phyloP scores from a whole-genome alignment of 2,113 vertebrate species.

The Lampris incognitus region DNA sequence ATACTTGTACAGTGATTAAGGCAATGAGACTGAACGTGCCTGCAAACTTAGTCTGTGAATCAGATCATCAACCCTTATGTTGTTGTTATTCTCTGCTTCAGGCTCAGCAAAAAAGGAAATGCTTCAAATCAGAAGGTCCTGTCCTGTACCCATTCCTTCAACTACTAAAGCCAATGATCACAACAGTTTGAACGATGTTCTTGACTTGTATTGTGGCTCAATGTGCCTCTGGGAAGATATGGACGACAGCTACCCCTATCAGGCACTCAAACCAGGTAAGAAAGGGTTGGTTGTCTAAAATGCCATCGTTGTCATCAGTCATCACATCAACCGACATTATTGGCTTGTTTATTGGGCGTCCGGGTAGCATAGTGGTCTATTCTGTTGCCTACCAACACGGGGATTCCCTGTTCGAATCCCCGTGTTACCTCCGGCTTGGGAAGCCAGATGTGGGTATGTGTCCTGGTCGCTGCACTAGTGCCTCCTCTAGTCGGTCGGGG shows the following conservation, averaged over 20 bases:
- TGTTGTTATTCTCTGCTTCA: conserved; percentile 36
- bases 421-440: too few relatives aligned
- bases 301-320: not conserved
- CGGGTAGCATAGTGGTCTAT: too few relatives aligned
- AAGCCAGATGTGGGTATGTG: too few relatives aligned
- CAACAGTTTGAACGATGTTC: not conserved
- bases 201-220: not conserved
- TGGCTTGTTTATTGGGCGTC: too few relatives aligned
- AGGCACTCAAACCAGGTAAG: conserved; percentile 36
- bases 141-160: conserved; percentile 44
- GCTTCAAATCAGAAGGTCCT: conserved; percentile 59
- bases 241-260: not conserved
- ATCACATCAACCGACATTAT: not conserved
- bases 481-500: too few relatives aligned
- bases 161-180: not conserved
- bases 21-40: not conserved
- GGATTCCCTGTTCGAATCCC: too few relatives aligned
- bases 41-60: not conserved
- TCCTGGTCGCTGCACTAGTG: too few relatives aligned
- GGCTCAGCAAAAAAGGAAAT: conserved; percentile 65
- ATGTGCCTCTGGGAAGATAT: not conserved
- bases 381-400: too few relatives aligned
- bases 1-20: not conserved
- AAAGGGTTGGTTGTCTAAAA: not conserved
- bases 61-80: not conserved